Percentiles rank a stretch among this genome's conserved stretches.
Evolutionary conservation across 2,888 invertebrate species (phyloP).

Genomic region (Scaptomyza reducta): DNA sequence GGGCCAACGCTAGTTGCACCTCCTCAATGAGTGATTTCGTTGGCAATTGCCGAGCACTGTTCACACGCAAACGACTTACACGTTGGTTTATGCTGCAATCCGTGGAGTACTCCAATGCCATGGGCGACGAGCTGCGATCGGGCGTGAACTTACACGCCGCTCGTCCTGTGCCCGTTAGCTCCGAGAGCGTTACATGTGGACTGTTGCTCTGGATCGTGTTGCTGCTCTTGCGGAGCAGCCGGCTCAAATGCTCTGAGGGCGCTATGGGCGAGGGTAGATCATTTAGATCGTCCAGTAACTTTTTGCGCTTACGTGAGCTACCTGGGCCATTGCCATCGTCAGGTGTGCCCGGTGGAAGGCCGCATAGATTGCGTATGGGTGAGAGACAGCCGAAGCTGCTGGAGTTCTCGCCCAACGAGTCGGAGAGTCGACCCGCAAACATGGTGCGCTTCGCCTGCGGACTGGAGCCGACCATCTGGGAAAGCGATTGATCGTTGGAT

Average conservation of each 20-base stretch:
- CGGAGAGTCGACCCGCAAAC: constrained; percentile 76
- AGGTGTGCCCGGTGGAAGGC: constrained; percentile 63
- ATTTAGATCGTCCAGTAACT: constrained; percentile 62
- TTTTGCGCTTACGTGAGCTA: constrained; percentile 58
- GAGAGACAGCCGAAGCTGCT: constrained; percentile 82
- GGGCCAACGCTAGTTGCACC: neutral
- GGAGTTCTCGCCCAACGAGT: constrained; percentile 78
- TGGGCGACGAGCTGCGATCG: constrained; percentile 76
- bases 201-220: constrained; percentile 5
- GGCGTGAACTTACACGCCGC: constrained; percentile 57
- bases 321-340: constrained; percentile 45
- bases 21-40: constrained; percentile 22
- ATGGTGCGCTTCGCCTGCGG: constrained; percentile 67
- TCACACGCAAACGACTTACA: constrained; percentile 74
- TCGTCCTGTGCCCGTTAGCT: neutral
- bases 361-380: constrained; percentile 80
- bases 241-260: constrained; percentile 65
- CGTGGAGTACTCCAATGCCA: constrained; percentile 67
- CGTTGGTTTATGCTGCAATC: constrained; percentile 79
- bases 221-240: constrained; percentile 22
- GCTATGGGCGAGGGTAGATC: constrained; percentile 78
- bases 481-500: neutral
- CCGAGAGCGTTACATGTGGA: neutral
- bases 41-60: constrained; percentile 52
- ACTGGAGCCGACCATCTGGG: constrained; percentile 68